Percentiles rank a stretch among this genome's conserved stretches.
Evolutionary conservation across 1,140 invertebrate species (phyloP).

Genomic region (Drosophila pectinifera): DNA sequence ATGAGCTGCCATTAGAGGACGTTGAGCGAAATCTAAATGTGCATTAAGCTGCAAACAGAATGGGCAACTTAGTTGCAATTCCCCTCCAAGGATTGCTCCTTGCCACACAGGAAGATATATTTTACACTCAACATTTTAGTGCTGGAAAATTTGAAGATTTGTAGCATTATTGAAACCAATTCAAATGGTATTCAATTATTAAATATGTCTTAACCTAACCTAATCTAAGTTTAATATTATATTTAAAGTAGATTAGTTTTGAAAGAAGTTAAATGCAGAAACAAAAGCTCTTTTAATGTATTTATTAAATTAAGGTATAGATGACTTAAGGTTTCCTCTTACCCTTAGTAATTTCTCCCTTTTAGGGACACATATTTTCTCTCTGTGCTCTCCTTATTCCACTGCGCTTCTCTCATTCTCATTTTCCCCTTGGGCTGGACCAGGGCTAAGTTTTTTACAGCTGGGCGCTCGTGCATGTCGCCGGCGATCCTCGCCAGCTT

Average conservation of each 20-base stretch:
- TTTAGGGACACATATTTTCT: background rate
- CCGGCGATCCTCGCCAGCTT: constrained; percentile 44
- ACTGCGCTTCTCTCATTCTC: constrained; percentile 14
- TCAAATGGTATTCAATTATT: too few species aligned
- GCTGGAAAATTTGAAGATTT: too few species aligned
- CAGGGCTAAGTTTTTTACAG: constrained; percentile 48
- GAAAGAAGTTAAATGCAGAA: too few species aligned
- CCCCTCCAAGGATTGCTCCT: background rate
- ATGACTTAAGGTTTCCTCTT: too few species aligned
- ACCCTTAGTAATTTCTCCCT: background rate
- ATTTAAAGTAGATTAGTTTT: too few species aligned
- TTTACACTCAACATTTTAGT: too few species aligned
- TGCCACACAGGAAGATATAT: constrained; percentile 6
- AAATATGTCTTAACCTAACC: too few species aligned
- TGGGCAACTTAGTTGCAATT: constrained; percentile 52
- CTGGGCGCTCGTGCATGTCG: constrained; percentile 62
- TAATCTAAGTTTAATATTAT: too few species aligned
- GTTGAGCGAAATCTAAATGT: constrained; percentile 59
- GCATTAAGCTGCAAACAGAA: constrained; percentile 55
- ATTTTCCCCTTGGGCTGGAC: constrained; percentile 33
- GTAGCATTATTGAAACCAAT: too few species aligned
- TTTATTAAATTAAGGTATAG: too few species aligned
- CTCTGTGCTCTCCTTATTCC: constrained; percentile 10
- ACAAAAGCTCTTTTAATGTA: too few species aligned
- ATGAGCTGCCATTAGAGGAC: constrained; percentile 66